These are phyloP conservation scores for Engraulis encrasicolus DNA, from an alignment of 2,113 vertebrate genomes.

Conservation along the genomic window DNA sequence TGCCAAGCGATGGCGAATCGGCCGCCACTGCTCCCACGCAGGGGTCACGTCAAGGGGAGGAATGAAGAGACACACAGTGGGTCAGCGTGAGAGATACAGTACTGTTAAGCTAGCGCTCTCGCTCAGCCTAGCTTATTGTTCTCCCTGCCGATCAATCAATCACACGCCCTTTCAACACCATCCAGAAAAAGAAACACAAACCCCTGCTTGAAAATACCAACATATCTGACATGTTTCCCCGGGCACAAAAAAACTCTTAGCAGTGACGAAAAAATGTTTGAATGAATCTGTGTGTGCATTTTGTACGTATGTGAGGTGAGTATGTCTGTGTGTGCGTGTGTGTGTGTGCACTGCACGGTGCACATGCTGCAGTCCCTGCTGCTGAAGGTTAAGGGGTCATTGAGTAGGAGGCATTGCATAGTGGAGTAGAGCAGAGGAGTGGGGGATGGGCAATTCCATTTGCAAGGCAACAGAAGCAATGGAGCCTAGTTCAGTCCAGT, in stretches of 20 bases:
- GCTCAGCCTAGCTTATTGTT: constrained; percentile 46
- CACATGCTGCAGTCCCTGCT: not conserved
- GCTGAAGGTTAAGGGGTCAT: constrained; percentile 13
- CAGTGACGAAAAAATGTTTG: not conserved
- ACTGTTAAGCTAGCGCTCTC: too few relatives aligned
- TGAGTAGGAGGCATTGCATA: constrained; percentile 2
- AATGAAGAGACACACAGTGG: constrained; percentile 43
- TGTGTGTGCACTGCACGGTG: not conserved
- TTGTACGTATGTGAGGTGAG: not conserved
- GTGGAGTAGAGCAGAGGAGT: too few relatives aligned
- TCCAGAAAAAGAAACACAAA: too few relatives aligned
- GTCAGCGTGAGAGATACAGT: constrained; percentile 33
- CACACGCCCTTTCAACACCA: not conserved
- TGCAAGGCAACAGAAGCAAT: not conserved
- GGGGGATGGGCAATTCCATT: constrained; percentile 6
- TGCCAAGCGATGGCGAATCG: constrained; percentile 63
- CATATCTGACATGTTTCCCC: not conserved
- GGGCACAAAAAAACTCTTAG: not conserved
- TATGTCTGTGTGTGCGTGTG: not conserved
- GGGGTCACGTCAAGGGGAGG: constrained; percentile 57
- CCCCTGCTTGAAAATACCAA: not conserved
- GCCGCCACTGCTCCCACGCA: constrained; percentile 57
- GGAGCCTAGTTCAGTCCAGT: not conserved
- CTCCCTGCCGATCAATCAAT: not conserved
- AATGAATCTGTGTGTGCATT: not conserved